Evolutionary conservation across 1,140 invertebrate species (phyloP).

Genomic region (Dinothrombium tinctorium): DNA sequence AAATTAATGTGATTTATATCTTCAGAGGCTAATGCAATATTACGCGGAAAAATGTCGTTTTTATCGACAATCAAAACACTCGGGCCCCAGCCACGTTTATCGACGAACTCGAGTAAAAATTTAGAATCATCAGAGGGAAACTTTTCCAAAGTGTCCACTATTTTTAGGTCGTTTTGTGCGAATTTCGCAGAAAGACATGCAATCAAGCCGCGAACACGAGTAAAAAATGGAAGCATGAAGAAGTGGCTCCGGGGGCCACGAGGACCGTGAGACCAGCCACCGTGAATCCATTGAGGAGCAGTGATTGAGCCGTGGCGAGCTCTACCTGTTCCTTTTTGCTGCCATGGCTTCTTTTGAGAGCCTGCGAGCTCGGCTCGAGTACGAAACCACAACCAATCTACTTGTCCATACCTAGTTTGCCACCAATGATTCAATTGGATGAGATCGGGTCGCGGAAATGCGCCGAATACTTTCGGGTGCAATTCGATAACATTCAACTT

Average conservation of each 20-base stretch:
- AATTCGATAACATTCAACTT: conserved; percentile 62
- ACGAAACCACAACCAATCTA: conserved; percentile 36
- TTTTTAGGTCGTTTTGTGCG: conserved; percentile 77
- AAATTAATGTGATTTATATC: conserved; percentile 55
- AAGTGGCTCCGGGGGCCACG: conserved; percentile 64
- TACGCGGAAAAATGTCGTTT: conserved; percentile 56
- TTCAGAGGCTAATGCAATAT: conserved; percentile 55
- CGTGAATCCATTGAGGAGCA: conserved; percentile 52
- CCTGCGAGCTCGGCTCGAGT: conserved; percentile 57
- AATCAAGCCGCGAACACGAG: conserved; percentile 49
- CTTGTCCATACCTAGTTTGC: conserved; percentile 58
- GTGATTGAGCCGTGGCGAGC: conserved; percentile 73
- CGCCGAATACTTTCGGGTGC: conserved; percentile 64
- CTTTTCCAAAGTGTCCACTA: conserved; percentile 55
- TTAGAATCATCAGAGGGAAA: conserved; percentile 54
- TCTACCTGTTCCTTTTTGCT: conserved; percentile 70
- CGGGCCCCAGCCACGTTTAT: conserved; percentile 70
- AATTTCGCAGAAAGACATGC: conserved; percentile 65
- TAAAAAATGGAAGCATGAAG: conserved; percentile 63
- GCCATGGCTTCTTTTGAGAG: conserved; percentile 75
- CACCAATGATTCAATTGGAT: conserved; percentile 65
- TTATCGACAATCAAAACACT: conserved; percentile 82
- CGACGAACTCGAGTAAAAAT: conserved; percentile 46
- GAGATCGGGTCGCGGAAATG: conserved; percentile 49
- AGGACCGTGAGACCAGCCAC: conserved; percentile 65